phyloP scores from a whole-genome alignment of 2,888 invertebrate species.

The Netelia inedita region DNA sequence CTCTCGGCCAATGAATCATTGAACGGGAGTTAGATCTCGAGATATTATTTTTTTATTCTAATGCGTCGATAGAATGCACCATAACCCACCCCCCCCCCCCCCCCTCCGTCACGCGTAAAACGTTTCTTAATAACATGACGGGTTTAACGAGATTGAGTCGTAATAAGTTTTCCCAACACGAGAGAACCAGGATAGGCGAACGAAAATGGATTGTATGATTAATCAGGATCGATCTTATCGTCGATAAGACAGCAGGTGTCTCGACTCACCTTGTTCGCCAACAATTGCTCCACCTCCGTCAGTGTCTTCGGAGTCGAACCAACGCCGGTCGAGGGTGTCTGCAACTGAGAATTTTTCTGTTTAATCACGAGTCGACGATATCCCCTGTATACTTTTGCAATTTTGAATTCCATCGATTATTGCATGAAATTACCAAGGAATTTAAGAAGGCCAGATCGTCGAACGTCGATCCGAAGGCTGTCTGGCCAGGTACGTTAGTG shows the following conservation, averaged over 20 bases:
- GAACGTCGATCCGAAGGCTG: constrained; percentile 81
- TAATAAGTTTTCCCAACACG: neutral
- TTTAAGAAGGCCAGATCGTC: constrained; percentile 88
- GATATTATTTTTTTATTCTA: constrained; percentile 50
- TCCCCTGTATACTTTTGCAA: neutral
- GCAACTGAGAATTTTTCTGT: constrained; percentile 74
- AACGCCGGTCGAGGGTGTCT: constrained; percentile 65
- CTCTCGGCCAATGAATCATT: constrained; percentile 63
- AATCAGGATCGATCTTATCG: constrained; percentile 32
- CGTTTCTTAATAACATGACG: constrained; percentile 22
- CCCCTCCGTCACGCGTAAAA: too few relatives aligned
- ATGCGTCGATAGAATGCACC: constrained; percentile 46
- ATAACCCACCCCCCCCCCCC: constrained; percentile 7
- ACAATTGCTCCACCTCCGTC: constrained; percentile 81
- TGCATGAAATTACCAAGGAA: constrained; percentile 86
- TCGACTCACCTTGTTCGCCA: constrained; percentile 81
- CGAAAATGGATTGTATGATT: constrained; percentile 48
- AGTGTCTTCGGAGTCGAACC: constrained; percentile 80
- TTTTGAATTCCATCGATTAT: neutral
- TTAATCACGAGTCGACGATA: too few relatives aligned
- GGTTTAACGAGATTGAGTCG: constrained; percentile 49
- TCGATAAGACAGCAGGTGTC: constrained; percentile 48
- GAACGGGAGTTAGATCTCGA: constrained; percentile 24
- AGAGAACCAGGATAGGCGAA: constrained; percentile 38
- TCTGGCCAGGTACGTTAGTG: constrained; percentile 73